Conservation (phyloP, 2,113 vertebrate species). For the Xiphias gladius region DNA sequence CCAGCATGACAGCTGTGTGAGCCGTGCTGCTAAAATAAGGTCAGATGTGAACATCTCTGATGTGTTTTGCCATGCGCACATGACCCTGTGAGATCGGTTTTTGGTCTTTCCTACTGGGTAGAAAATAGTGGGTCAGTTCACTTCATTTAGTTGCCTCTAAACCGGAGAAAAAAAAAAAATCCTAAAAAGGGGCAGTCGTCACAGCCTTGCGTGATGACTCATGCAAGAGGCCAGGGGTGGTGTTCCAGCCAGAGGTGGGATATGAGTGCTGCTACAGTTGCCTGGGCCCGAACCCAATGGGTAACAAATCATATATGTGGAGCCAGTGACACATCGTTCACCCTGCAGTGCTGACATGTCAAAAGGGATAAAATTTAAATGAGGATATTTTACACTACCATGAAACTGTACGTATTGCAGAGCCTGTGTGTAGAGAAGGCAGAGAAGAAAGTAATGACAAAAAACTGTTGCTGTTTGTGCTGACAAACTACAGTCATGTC, state of each 20-base stretch:
- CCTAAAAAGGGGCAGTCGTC: conserved; percentile 46
- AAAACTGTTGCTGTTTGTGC: conserved; percentile 18
- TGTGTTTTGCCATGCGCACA: conserved; percentile 27
- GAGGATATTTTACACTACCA: conserved; percentile 46
- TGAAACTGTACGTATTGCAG: conserved; percentile 4
- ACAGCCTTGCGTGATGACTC: conserved; percentile 64
- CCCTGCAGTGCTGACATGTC: conserved; percentile 55
- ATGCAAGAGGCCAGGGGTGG: conserved; percentile 55
- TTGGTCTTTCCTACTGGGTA: conserved; percentile 36
- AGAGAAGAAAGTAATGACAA: background rate
- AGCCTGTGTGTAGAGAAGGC: background rate
- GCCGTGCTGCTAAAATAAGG: conserved; percentile 46
- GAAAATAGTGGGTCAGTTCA: conserved; percentile 71
- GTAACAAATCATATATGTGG: conserved; percentile 58
- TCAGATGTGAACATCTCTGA: conserved; percentile 50
- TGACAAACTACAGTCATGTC: conserved; percentile 25
- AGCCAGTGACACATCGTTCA: conserved; percentile 57
- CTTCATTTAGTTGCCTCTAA: conserved; percentile 55
- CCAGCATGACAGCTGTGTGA: conserved; percentile 27
- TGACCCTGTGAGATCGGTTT: conserved; percentile 40
- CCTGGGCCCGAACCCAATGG: conserved; percentile 50
- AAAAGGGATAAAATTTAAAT: conserved; percentile 50
- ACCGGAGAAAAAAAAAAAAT: conserved; percentile 18
- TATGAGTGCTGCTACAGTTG: conserved; percentile 42
- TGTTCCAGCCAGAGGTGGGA: conserved; percentile 54